Base-by-base conservation (phyloP, 2,797 vertebrate species). In the Rhabdomys pumilio region DNA sequence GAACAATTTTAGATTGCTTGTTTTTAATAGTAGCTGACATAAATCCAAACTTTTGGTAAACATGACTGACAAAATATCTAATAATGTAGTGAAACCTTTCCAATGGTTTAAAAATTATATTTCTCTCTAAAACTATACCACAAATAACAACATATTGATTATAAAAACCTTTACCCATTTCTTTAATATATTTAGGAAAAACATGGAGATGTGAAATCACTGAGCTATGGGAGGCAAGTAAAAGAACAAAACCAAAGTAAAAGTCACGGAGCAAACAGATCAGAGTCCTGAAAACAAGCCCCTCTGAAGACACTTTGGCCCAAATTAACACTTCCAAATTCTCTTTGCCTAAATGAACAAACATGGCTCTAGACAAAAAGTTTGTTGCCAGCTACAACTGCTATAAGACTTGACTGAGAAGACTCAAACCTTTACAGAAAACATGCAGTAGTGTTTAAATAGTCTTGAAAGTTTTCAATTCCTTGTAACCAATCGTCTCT, bases 21-120 rank as follows among this genome's bases (percentile, higher is more conserved):
- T 82, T 94, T 94, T 75, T 94, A 50, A 85, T 67, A 92, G 6
- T 77, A n/a, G 19, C 0, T 87, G 83, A 79, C 65, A 31, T 19
- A 85, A 83, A 87, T 76, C 38, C 57, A 75, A 75, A 13, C 13
- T 89, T 91, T 83, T 55, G 12, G 31, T 19, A 92, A 75, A 75
- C 2, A 11, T 82, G 41, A 26, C 24, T 59, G 65, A 73, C 7
- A 84, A 81, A 79, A n/a, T n/a, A 73, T 22, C 22, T 57, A 38
- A 65, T 67, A 14, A 77, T 55, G 4, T 53, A 55, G 93, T 44
- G 2, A 86, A 83, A 80, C n/a, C 1, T 67, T 96, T 90, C 88
- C 61, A 73, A 47, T 31, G 79, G 3, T 1, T 67, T 1, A 34
- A 89, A 83, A 7, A n/a, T 0, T 89, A n/a, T 9, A 67, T 90